Conservation (phyloP, 1,140 invertebrate species). For the Hylyphantes graminicola region DNA sequence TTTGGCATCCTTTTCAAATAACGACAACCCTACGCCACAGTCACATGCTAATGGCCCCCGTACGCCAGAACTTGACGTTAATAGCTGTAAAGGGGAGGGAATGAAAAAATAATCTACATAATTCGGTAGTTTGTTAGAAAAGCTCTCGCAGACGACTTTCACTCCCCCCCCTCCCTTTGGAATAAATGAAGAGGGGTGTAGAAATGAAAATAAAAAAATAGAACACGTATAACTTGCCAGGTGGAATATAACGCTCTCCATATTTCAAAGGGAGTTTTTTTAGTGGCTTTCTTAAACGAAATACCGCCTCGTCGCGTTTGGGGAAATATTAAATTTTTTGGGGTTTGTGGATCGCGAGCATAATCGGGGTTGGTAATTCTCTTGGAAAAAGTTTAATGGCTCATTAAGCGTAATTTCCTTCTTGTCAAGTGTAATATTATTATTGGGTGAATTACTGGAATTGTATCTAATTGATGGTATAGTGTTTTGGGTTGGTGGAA, state of each 20-base stretch:
- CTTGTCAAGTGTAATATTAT: conserved; percentile 22
- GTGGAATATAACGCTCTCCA: neutral
- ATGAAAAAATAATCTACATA: conserved; percentile 35
- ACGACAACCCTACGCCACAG: neutral
- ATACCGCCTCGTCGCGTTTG: conserved; percentile 19
- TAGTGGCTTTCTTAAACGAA: conserved; percentile 4
- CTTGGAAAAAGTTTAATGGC: conserved; percentile 4
- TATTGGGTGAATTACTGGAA: neutral
- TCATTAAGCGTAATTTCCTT: conserved; percentile 32
- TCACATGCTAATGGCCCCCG: conserved; percentile 32
- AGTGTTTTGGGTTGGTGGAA: too few relatives aligned
- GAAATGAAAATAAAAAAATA: neutral
- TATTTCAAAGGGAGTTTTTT: neutral
- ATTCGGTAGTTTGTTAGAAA: conserved; percentile 50
- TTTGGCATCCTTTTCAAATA: neutral
- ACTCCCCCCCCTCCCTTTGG: neutral
- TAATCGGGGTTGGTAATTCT: conserved; percentile 18
- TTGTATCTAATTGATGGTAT: neutral
- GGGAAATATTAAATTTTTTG: neutral
- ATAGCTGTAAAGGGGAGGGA: conserved; percentile 26
- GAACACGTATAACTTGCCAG: conserved; percentile 6
- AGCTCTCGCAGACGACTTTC: neutral
- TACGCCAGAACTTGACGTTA: conserved; percentile 44
- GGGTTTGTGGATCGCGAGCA: neutral
- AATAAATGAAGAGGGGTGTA: too few relatives aligned